These are phyloP conservation scores for Cygnus atratus DNA, from an alignment of 2,113 vertebrate genomes.

Conservation along the genomic window DNA sequence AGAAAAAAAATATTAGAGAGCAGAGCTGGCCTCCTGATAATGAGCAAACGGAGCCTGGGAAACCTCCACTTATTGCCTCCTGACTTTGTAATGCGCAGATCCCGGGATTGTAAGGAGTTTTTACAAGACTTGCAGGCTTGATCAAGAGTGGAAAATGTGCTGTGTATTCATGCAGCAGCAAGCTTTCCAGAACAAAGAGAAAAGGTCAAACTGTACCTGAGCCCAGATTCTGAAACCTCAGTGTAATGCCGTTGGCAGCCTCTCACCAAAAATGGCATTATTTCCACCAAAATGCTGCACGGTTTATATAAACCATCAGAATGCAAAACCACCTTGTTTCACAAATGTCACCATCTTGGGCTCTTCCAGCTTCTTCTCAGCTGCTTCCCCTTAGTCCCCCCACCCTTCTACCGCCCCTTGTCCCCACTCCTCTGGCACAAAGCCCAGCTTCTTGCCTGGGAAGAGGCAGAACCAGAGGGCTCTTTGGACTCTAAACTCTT, in stretches of 20 bases:
- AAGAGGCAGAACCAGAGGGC: not conserved
- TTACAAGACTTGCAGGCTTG: no score
- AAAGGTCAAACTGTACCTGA: not conserved
- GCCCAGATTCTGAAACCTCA: not conserved
- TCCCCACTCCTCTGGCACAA: not conserved
- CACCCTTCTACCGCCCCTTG: not conserved
- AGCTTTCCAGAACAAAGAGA: not conserved
- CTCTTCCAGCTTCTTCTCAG: no score
- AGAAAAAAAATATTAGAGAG: fast-evolving
- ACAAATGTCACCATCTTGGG: no score
- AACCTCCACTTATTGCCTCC: not conserved
- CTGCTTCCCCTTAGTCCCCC: not conserved
- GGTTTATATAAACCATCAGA: not conserved
- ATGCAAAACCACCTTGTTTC: not conserved
- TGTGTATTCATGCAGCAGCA: fast-evolving
- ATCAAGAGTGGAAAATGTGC: not conserved
- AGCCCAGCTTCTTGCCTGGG: not conserved
- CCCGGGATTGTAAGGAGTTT: not conserved
- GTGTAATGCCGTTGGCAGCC: not conserved
- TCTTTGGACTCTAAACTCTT: not conserved
- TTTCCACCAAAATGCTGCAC: not conserved
- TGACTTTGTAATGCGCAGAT: not conserved
- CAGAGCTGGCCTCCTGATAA: not conserved
- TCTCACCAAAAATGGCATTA: not conserved
- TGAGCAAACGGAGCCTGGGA: not conserved